Base-by-base conservation (phyloP, 2,888 invertebrate species). In the Epinotia brunnichana region DNA sequence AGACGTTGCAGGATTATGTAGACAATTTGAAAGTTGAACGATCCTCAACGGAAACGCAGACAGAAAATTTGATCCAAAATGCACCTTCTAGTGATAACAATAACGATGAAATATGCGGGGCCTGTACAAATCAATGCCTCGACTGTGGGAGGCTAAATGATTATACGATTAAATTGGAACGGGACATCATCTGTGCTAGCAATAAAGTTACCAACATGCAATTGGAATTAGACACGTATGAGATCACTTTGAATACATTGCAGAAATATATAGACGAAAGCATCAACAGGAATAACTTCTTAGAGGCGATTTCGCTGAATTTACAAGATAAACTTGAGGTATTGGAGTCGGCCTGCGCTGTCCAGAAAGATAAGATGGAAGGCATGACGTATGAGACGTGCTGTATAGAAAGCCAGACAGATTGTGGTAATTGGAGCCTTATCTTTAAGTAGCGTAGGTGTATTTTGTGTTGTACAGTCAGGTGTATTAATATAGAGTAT, bases 171-270 rank as follows among this genome's bases (percentile, higher is more conserved):
- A 83, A 85, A 76, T 82, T 91, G 67, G 86, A 90, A 81, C 81
- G 69, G 15, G 86, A 90, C 17, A 53, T 86, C 3, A 78, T 71
- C 63, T 74, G 75, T 21, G 85, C 86, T 0, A 81, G 83, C 35
- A 74, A 67, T 24, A 80, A 80, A 9, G 67, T 86, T 9, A 76
- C 76, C 17, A 84, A 88, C 63, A 81, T 90, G 81, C 78, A 87
- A 77, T 39, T 53, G 2, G 86, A 87, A 74, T 75, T 92, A 24
- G 78, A 80, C 1, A 79, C 75, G 35, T 91, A 88, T 68, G 91
- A 91, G 64, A 77, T 83, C 1, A 89, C 89, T 74, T 78, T 92
- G 70, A 77, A 80, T 60, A 51, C 79, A 4, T 79, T 92, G 15
- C 84, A 89, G 71, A 84, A 76, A 5, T 74, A 83, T 60, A 77